Percentiles rank a stretch among this genome's conserved stretches.
Conservation (phyloP, 2,113 vertebrate species). For the Cricetomys ansorgei region DNA sequence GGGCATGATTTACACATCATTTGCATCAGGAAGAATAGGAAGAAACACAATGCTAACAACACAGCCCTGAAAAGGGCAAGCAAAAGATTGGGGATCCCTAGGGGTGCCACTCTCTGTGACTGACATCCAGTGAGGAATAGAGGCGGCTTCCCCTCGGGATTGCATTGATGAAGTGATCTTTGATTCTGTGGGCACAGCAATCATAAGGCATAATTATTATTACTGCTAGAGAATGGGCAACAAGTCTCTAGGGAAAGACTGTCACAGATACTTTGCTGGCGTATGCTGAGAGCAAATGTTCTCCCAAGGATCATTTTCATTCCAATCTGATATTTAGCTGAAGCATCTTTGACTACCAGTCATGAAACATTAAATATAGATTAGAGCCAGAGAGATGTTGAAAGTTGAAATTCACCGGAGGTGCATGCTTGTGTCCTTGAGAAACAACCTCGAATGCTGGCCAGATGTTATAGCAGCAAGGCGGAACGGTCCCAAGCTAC, state of each 20-base stretch:
- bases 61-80: slow-evolving; percentile 86
- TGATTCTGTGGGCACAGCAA: slow-evolving; percentile 91
- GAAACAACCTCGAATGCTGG: slow-evolving; percentile 87
- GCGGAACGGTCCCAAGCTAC: slow-evolving; percentile 85
- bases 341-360: slow-evolving; percentile 89
- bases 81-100: slow-evolving; percentile 84
- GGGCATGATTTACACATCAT: slow-evolving; percentile 89
- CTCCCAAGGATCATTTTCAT: slow-evolving; percentile 91
- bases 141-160: slow-evolving; percentile 83
- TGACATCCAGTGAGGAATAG: slow-evolving; percentile 88
- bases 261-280: slow-evolving; percentile 86
- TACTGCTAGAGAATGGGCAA: slow-evolving; percentile 88
- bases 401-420: slow-evolving; percentile 90
- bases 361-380: slow-evolving; percentile 92
- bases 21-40: slow-evolving; percentile 88
- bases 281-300: slow-evolving; percentile 84
- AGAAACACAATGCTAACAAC: slow-evolving; percentile 87
- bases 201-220: slow-evolving; percentile 92
- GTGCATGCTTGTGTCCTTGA: slow-evolving; percentile 86
- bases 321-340: slow-evolving; percentile 89
- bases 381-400: slow-evolving; percentile 90
- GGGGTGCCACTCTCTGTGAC: slow-evolving; percentile 86
- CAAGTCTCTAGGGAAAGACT: slow-evolving; percentile 85
- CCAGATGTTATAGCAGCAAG: slow-evolving; percentile 89
- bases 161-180: slow-evolving; percentile 88